These are phyloP conservation scores for Willisornis vidua DNA, from an alignment of 2,113 vertebrate genomes.

Conservation along the genomic window DNA sequence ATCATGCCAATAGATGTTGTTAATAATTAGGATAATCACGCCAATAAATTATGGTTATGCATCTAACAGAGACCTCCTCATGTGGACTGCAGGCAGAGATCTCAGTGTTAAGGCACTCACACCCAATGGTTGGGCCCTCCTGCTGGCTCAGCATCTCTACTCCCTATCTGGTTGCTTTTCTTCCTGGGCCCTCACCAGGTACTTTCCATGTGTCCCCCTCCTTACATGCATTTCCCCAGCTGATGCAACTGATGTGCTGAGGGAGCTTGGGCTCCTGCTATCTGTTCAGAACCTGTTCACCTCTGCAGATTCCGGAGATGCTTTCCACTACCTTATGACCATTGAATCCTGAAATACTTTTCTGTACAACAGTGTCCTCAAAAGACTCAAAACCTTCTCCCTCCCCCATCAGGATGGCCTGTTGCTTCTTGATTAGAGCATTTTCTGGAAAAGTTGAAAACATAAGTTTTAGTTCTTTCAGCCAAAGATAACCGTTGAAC, in stretches of 20 bases:
- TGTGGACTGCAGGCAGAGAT: fast-evolving
- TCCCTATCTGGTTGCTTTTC: too few relatives aligned
- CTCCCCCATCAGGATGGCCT: background rate
- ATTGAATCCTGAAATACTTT: background rate
- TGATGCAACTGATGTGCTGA: background rate
- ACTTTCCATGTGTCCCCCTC: background rate
- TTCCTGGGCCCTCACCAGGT: too few relatives aligned
- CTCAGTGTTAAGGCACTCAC: background rate
- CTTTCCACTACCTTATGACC: background rate
- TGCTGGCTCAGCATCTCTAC: background rate
- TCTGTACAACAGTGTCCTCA: background rate
- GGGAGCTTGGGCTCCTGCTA: background rate
- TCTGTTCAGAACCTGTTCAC: fast-evolving
- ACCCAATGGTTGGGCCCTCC: fast-evolving
- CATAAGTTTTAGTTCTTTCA: background rate
- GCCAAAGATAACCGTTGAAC: background rate
- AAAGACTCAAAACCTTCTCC: background rate
- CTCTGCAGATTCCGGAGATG: background rate
- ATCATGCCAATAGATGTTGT: background rate
- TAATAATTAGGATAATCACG: background rate
- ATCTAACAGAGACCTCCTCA: background rate
- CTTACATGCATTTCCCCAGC: background rate
- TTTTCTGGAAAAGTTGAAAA: background rate
- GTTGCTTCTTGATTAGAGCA: background rate
- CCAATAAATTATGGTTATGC: fast-evolving